Base-by-base conservation (phyloP, 2,888 invertebrate species). In the Sphaeridia pumilis region DNA sequence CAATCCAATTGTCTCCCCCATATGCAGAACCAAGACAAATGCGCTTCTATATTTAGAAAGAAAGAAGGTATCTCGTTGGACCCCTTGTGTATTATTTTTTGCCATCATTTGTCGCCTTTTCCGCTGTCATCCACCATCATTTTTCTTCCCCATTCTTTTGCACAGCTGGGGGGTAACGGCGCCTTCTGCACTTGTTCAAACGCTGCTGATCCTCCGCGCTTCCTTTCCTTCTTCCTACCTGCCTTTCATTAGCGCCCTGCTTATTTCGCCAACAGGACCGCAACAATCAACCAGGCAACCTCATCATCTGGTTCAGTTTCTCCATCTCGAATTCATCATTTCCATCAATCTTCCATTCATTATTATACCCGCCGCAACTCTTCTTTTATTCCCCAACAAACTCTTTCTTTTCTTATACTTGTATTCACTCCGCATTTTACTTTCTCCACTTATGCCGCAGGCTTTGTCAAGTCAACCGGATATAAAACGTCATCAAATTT, bases 141-240 rank as follows among this genome's bases (percentile, higher is more conserved):
- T 52, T 52, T 52, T 52, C 52, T 52, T 52, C 20, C 38, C 52
- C 41, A 52, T 52, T 52, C 46, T 52, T 52, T 20, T 46, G 46
- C 52, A 14, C 52, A 52, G 52, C 46, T 52, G 52, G 52, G 46
- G 52, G 46, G 52, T 52, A 52, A 52, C 52, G 52, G 52, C 31
- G 31, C 45, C 46, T 52, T 26, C 52, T 36, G 38, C 46, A 46
- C 46, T 36, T 36, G n/a, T n/a, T n/a, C n/a, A n/a, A n/a, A n/a
- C n/a, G n/a, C n/a, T n/a, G 36, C 44, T 49, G 24, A 49, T 24
- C 24, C 14, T 14, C 38, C 38, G 20, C 20, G 17, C 38, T 14
- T 20, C 38, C 38, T 17, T 20, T 17, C 38, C 38, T 38, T 38
- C 38, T 38, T 20, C 38, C 38, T 20, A 38, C 5, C 38, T 38